Evolutionary conservation across 1,140 invertebrate species (phyloP).

Genomic region (Leptinotarsa undecemlineata): DNA sequence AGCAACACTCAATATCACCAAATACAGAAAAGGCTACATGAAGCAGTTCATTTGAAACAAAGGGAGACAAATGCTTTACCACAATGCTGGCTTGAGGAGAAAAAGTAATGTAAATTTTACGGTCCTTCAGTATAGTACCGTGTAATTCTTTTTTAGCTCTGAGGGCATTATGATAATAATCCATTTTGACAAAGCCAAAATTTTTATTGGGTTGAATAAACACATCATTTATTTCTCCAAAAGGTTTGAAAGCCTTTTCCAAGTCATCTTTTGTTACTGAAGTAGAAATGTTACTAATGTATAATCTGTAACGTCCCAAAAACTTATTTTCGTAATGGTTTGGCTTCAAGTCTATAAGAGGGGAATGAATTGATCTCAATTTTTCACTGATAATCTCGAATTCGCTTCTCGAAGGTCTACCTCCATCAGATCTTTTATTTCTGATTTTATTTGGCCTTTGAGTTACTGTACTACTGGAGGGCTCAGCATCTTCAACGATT

Average conservation of each 20-base stretch:
- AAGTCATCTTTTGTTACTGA: slow-evolving; percentile 88
- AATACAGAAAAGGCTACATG: slow-evolving; percentile 90
- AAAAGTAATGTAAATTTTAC: slow-evolving; percentile 82
- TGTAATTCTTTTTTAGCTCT: slow-evolving; percentile 91
- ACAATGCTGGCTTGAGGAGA: slow-evolving; percentile 88
- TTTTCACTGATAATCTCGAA: slow-evolving; percentile 11
- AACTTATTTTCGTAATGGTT: slow-evolving; percentile 73
- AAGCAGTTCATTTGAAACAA: slow-evolving; percentile 91
- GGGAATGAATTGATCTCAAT: background rate
- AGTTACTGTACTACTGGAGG: background rate
- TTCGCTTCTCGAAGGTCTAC: background rate
- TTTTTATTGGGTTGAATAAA: slow-evolving; percentile 94
- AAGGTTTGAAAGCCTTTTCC: slow-evolving; percentile 75
- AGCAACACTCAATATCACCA: slow-evolving; percentile 88
- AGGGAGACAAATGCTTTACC: slow-evolving; percentile 88
- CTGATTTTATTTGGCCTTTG: background rate
- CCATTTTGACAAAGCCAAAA: slow-evolving; percentile 95
- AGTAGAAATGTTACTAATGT: slow-evolving; percentile 88
- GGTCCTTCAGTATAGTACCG: slow-evolving; percentile 77
- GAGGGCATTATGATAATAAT: slow-evolving; percentile 92
- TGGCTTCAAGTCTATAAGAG: background rate
- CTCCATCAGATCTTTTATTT: slow-evolving; percentile 1
- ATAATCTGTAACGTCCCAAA: slow-evolving; percentile 85
- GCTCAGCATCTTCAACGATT: background rate
- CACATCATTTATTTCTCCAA: slow-evolving; percentile 86